Evolutionary conservation across 2,888 invertebrate species (phyloP), one percentile per base, ranked within the genome.

Genomic region (Emmelina monodactyla): DNA sequence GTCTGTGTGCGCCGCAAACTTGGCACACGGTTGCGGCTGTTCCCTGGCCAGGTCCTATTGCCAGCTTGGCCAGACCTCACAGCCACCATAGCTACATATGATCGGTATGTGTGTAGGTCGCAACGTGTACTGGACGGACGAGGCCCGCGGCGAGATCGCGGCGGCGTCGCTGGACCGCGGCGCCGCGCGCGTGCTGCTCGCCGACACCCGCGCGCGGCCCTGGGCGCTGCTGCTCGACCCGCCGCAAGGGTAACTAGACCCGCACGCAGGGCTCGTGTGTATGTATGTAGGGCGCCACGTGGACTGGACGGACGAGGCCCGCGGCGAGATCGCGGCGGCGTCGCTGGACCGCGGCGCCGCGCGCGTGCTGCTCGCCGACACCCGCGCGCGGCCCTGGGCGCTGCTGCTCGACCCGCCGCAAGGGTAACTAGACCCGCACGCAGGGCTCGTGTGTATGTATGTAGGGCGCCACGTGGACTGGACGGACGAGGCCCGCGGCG

Each of bases 101-200:
- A n/a, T n/a, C n/a, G n/a, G n/a, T n/a, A n/a, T n/a, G n/a, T n/a
- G n/a, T n/a, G n/a, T 50, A 73, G 75, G 68, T 0, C 50, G 63
- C 38, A 92, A 93, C 71, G 62, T 95, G 37, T 95, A 91, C 73
- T 94, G 92, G 91, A 89, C 90, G 34, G 91, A 90, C 66, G 86
- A 86, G 60, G 85, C 85, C 35, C 71, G 85, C 44, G 85, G 87
- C 37, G 82, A 82, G 34, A 82, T 94, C 43, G 85, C 82, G 50
- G 91, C 89, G 22, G 85, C 88, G 30, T 84, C 83, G 22, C 58
- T 92, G 39, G 76, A 78, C 16, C 82, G 85, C 51, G 66, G 84
- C 25, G 72, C 70, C 33, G 65, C 82, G 36, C 50, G 82, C 46
- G 83, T 83, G 10, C 63, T 91, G 12, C 65, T 85, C 11, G 65